These are phyloP conservation scores for Hassar affinis DNA, from an alignment of 2,113 vertebrate species.

Conservation along the genomic window DNA sequence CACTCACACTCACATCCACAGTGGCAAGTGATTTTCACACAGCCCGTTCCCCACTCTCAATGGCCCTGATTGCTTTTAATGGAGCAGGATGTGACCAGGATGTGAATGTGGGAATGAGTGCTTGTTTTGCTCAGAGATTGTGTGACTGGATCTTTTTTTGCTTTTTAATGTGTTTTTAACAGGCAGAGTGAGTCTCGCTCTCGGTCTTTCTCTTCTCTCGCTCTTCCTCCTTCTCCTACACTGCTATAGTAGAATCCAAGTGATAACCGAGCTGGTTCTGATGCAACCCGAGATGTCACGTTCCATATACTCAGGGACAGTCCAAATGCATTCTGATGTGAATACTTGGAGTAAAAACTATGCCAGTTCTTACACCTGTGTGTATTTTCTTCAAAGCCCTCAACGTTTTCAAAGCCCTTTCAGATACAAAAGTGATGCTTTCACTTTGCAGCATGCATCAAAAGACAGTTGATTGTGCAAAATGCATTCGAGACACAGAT, in stretches of 20 bases:
- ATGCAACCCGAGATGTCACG: not conserved
- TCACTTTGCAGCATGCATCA: not conserved
- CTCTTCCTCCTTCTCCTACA: not conserved
- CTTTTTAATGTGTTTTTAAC: slow-evolving; percentile 1
- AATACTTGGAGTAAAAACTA: not conserved
- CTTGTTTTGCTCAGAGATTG: slow-evolving; percentile 12
- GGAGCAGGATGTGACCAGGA: slow-evolving; percentile 41
- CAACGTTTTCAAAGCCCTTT: not conserved
- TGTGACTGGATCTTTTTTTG: slow-evolving; percentile 42
- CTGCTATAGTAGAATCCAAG: not conserved
- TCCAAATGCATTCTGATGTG: not conserved
- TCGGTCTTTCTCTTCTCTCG: not conserved
- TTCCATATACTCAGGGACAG: not conserved
- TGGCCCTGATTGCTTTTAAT: slow-evolving; percentile 52
- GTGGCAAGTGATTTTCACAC: slow-evolving; percentile 49
- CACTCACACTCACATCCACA: slow-evolving; percentile 52
- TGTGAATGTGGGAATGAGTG: slow-evolving; percentile 8
- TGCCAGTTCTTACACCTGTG: not conserved
- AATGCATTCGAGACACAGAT: slow-evolving; percentile 6
- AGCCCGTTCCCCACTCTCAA: slow-evolving; percentile 29
- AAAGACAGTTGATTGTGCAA: not conserved
- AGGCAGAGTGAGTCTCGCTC: not conserved
- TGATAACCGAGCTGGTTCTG: not conserved
- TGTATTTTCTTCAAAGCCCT: slow-evolving; percentile 2
- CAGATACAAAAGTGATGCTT: not conserved